phyloP scores from a whole-genome alignment of 2,888 invertebrate genomes.

The Julus scanicus region DNA sequence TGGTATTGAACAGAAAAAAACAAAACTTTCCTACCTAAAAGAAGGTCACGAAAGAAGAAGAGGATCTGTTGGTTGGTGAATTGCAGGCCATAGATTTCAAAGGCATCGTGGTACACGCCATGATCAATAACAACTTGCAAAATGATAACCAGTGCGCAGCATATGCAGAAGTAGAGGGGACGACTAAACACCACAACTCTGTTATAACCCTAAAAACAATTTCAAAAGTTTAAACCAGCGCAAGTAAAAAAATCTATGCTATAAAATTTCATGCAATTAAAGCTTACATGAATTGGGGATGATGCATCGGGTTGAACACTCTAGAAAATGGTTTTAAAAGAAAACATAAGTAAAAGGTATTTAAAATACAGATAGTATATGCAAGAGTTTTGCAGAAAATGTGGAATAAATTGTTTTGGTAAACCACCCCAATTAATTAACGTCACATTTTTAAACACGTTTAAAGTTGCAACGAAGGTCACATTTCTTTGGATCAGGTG shows the following conservation, averaged over 20 bases:
- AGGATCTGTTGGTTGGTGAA: slow-evolving; percentile 75
- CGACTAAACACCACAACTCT: slow-evolving; percentile 92
- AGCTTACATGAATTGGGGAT: slow-evolving; percentile 86
- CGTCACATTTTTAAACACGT: too few relatives aligned
- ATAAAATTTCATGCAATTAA: slow-evolving; percentile 1
- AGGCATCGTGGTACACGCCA: slow-evolving; percentile 65
- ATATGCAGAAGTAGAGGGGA: slow-evolving; percentile 91
- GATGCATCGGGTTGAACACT: slow-evolving; percentile 99
- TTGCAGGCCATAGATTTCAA: slow-evolving; percentile 67
- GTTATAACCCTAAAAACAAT: slow-evolving; percentile 79
- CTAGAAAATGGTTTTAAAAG: slow-evolving; percentile 62
- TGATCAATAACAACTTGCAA: slow-evolving; percentile 66
- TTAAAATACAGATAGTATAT: too few relatives aligned
- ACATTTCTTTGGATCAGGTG: too few relatives aligned
- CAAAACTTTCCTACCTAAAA: slow-evolving; percentile 69
- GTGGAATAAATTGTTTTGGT: too few relatives aligned
- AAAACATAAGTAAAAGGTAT: too few relatives aligned
- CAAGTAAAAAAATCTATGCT: background rate
- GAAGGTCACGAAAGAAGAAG: slow-evolving; percentile 76
- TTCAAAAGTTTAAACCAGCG: background rate
- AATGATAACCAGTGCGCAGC: slow-evolving; percentile 70
- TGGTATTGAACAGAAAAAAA: too few relatives aligned
- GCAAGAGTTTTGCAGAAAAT: too few relatives aligned
- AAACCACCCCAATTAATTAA: too few relatives aligned
- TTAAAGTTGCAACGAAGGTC: too few relatives aligned